These are phyloP conservation scores for Psylliodes chrysocephalus DNA, from an alignment of 2,888 invertebrate species.

Conservation along the genomic window DNA sequence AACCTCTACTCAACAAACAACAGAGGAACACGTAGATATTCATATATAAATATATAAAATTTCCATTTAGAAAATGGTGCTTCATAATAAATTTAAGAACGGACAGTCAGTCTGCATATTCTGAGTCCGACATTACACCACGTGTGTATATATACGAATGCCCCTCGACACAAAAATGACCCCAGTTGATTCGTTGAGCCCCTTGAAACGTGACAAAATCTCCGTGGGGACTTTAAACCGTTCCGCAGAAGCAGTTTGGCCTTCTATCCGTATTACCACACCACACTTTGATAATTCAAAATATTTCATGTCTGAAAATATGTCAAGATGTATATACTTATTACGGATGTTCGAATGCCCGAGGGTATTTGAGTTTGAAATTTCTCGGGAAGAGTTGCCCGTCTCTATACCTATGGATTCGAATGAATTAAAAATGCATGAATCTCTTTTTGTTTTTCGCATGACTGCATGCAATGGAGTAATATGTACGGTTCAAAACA, in stretches of 20 bases:
- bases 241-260: slow-evolving; percentile 36
- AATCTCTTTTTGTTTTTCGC: neutral
- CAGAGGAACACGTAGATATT: slow-evolving; percentile 48
- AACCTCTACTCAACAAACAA: slow-evolving; percentile 32
- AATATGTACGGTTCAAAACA: neutral
- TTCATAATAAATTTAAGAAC: slow-evolving; percentile 62
- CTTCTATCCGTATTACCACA: slow-evolving; percentile 32
- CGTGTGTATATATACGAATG: slow-evolving; percentile 25
- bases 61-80: slow-evolving; percentile 64
- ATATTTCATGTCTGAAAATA: slow-evolving; percentile 50
- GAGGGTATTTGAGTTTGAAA: slow-evolving; percentile 18
- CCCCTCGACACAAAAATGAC: slow-evolving; percentile 53
- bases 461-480: slow-evolving; percentile 1
- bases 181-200: slow-evolving; percentile 49
- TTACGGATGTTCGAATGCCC: slow-evolving; percentile 26
- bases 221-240: slow-evolving; percentile 62
- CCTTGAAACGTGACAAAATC: slow-evolving; percentile 64
- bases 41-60: slow-evolving; percentile 64
- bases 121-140: slow-evolving; percentile 36
- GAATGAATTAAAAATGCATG: slow-evolving; percentile 21
- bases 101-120: slow-evolving; percentile 61
- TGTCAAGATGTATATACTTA: slow-evolving; percentile 40
- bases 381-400: slow-evolving; percentile 10
- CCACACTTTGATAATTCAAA: slow-evolving; percentile 48
- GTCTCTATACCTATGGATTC: slow-evolving; percentile 3